Conservation (phyloP, 2,888 invertebrate genomes). For the Drosophila suboccidentalis region DNA sequence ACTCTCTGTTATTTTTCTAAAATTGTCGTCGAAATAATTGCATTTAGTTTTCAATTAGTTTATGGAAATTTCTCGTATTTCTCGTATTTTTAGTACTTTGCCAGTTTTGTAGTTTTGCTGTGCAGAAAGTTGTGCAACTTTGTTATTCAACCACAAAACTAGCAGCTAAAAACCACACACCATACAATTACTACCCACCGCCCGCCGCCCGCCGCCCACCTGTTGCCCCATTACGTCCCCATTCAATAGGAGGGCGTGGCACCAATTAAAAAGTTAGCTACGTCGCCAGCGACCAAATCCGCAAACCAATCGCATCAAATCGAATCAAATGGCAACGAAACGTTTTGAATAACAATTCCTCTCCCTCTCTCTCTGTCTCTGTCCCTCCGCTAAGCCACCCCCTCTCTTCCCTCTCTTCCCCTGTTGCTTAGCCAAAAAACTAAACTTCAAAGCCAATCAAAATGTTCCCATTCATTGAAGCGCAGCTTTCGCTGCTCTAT, state of each 20-base stretch:
- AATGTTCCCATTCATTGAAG: slow-evolving; percentile 67
- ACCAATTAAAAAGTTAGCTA: slow-evolving; percentile 58
- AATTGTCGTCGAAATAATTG: neutral
- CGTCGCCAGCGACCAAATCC: slow-evolving; percentile 35
- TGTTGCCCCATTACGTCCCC: neutral
- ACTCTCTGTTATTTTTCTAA: neutral
- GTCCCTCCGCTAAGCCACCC: neutral
- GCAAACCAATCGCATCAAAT: slow-evolving; percentile 56
- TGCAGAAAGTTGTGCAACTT: slow-evolving; percentile 9
- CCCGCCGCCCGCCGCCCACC: too few relatives aligned
- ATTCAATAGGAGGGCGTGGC: neutral
- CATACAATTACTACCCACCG: too few relatives aligned
- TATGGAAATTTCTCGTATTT: neutral
- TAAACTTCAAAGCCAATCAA: slow-evolving; percentile 67
- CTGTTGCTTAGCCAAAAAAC: slow-evolving; percentile 35
- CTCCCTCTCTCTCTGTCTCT: neutral
- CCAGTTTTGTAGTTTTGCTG: slow-evolving; percentile 9
- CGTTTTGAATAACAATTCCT: slow-evolving; percentile 38
- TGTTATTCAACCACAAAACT: slow-evolving; percentile 7
- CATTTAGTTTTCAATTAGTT: neutral
- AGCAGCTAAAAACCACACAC: neutral
- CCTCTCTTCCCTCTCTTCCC: neutral
- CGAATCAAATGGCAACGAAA: slow-evolving; percentile 54
- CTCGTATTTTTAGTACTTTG: neutral
- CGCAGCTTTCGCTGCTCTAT: slow-evolving; percentile 60